A percentile compares a stretch with the other conserved stretches of the same genome.
These are phyloP conservation scores for Phylloscopus whistleri DNA, from an alignment of 2,113 vertebrate species.

Conservation along the genomic window DNA sequence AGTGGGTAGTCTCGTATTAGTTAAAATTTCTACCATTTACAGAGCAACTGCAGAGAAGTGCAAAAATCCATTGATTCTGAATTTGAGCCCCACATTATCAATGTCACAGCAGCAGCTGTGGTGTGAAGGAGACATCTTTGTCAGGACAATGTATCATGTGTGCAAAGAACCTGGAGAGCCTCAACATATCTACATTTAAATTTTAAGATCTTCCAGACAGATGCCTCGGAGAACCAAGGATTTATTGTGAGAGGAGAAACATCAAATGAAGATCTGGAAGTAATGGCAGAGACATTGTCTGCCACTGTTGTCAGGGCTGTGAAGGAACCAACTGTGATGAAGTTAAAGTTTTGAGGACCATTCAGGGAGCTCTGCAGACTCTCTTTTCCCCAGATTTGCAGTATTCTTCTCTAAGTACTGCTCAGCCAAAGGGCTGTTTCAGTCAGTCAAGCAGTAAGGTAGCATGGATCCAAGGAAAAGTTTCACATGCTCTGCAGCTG, in stretches of 20 bases:
- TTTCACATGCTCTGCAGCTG: not conserved
- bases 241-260: constrained; percentile 70
- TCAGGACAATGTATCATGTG: constrained; percentile 69
- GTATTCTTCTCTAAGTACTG: not conserved
- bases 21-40: not conserved
- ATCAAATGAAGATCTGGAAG: constrained; percentile 63
- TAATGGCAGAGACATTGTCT: constrained; percentile 67
- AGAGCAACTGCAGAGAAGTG: constrained; percentile 68
- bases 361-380: not conserved
- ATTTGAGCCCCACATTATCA: constrained; percentile 75
- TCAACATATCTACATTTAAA: constrained; percentile 76
- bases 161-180: constrained; percentile 62
- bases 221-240: constrained; percentile 19
- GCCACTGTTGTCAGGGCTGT: constrained; percentile 80
- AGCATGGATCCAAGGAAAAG: not conserved
- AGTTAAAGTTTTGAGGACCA: not conserved
- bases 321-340: constrained; percentile 40
- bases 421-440: not conserved
- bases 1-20: not conserved
- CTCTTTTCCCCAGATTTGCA: not conserved
- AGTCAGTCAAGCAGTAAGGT: not conserved
- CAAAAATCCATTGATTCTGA: constrained; percentile 71
- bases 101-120: constrained; percentile 77
- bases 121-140: constrained; percentile 74
- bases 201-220: constrained; percentile 66